A percentile compares a stretch with the other conserved stretches of the same genome.
phyloP scores from a whole-genome alignment of 1,140 invertebrate genomes.

The Drosophila subpulchrella region DNA sequence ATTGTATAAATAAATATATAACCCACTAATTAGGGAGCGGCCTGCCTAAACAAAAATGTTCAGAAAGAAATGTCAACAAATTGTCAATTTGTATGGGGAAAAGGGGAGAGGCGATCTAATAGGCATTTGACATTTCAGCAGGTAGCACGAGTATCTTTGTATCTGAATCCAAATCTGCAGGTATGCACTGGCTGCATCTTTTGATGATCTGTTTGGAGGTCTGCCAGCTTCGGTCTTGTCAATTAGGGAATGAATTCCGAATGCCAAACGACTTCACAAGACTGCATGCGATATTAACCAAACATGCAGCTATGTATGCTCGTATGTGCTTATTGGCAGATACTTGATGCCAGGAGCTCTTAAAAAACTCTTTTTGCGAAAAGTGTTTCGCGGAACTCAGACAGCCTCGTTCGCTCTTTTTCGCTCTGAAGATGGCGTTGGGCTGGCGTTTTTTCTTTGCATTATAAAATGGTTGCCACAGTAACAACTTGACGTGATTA shows the following conservation, averaged over 20 bases:
- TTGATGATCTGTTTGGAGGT: slow-evolving; percentile 78
- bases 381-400: slow-evolving; percentile 70
- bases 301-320: slow-evolving; percentile 19
- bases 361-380: slow-evolving; percentile 9
- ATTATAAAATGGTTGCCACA: slow-evolving; percentile 63
- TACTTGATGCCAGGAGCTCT: slow-evolving; percentile 21
- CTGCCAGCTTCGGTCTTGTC: slow-evolving; percentile 78
- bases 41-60: slow-evolving; percentile 18
- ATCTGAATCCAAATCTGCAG: slow-evolving; percentile 32
- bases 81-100: slow-evolving; percentile 57
- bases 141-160: slow-evolving; percentile 27
- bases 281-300: slow-evolving; percentile 68
- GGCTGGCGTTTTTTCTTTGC: slow-evolving; percentile 49
- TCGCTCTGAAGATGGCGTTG: slow-evolving; percentile 69
- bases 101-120: slow-evolving; percentile 42
- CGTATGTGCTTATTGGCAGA: not conserved
- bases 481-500: slow-evolving; percentile 72
- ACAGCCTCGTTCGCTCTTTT: slow-evolving; percentile 52
- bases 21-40: slow-evolving; percentile 69
- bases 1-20: slow-evolving; percentile 47
- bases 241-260: slow-evolving; percentile 64
- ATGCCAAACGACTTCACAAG: slow-evolving; percentile 62
- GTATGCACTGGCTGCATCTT: slow-evolving; percentile 56
- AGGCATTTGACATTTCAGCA: slow-evolving; percentile 73
- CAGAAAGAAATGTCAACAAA: slow-evolving; percentile 63